Evolutionary conservation across 1,140 invertebrate species (phyloP).

Genomic region (Diprion similis): DNA sequence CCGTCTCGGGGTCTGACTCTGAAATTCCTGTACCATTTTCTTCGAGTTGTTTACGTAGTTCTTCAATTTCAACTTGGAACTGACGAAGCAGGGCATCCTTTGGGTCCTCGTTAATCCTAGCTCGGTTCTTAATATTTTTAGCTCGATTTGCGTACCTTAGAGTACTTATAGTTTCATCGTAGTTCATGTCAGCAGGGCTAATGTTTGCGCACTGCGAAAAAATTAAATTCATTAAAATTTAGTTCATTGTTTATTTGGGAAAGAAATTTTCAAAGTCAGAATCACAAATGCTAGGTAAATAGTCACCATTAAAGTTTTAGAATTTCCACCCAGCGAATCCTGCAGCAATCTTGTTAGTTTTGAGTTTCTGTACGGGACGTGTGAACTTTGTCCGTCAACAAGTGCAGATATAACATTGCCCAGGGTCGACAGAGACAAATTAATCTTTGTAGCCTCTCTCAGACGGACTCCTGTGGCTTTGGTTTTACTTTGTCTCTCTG

Average conservation of each 20-base stretch:
- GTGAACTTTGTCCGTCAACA: slow-evolving; percentile 92
- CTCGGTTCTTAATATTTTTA: slow-evolving; percentile 97
- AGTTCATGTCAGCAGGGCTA: slow-evolving; percentile 95
- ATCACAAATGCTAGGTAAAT: slow-evolving; percentile 10
- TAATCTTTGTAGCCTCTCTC: slow-evolving; percentile 96
- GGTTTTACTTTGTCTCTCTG: slow-evolving; percentile 91
- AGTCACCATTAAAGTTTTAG: slow-evolving; percentile 92
- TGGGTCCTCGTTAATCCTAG: slow-evolving; percentile 96
- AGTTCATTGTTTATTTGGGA: not conserved
- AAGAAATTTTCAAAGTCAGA: too few relatives aligned
- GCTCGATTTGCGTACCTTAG: slow-evolving; percentile 96
- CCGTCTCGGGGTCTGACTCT: slow-evolving; percentile 50
- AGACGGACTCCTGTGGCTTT: slow-evolving; percentile 87
- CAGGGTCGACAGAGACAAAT: slow-evolving; percentile 90
- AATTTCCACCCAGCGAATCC: slow-evolving; percentile 95
- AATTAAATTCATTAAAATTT: slow-evolving; percentile 24
- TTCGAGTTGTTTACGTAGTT: slow-evolving; percentile 85
- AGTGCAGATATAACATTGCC: slow-evolving; percentile 96
- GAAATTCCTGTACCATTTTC: slow-evolving; percentile 60
- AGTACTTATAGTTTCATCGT: slow-evolving; percentile 97
- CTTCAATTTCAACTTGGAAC: slow-evolving; percentile 97
- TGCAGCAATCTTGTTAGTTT: slow-evolving; percentile 92
- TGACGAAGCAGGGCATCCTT: slow-evolving; percentile 95
- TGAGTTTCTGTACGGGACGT: slow-evolving; percentile 94
- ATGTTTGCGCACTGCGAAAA: slow-evolving; percentile 84